Base-by-base conservation (phyloP, 1,140 invertebrate species). In the Ericerus pela region DNA sequence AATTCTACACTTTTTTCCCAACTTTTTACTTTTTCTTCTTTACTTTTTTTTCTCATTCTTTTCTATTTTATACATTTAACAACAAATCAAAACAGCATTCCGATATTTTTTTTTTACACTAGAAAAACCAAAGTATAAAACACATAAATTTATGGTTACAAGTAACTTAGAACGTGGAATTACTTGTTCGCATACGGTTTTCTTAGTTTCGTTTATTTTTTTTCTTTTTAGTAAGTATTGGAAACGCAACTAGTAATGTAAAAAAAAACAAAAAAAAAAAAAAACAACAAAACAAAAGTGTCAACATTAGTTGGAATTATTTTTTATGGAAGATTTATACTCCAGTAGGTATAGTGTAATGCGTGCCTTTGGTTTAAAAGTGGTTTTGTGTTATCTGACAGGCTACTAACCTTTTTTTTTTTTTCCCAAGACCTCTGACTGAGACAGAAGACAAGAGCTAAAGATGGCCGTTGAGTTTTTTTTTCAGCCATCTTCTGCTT, bases 131-230 rank as follows among this genome's bases (percentile, higher is more conserved):
- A 47, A 47, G 20, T 47, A 47, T 47, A 47, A 47, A 47, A 47
- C 41, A 47, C 41, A 47, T 47, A 47, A 47, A 47, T 47, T 47
- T 47, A 47, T 47, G 41, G 41, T 47, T 47, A 47, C 41, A 47
- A 47, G 41, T 47, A 47, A 47, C 3, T 47, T 47, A 47, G 14
- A 47, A 47, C 41, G 41, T 47, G 41, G 41, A 47, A 47, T 47
- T 47, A 47, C 41, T 24, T 47, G 41, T 47, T 47, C 20, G 26
- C 18, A 24, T 47, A 41, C 26, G 26, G 20, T 47, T 47, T 47
- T 47, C 41, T 24, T 47, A 4, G 22, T 47, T 47, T 47, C 26
- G 22, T 24, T 38, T 38, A 38, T 16, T 38, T 38, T 47, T 47
- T 47, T 47, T 47, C 18, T 47, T 24, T 47, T 47, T 24, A n/a